A percentile compares a stretch with the other conserved stretches of the same genome.
These are phyloP conservation scores for Fissipunctia ypsillon DNA, from an alignment of 2,888 invertebrate species.

Conservation along the genomic window DNA sequence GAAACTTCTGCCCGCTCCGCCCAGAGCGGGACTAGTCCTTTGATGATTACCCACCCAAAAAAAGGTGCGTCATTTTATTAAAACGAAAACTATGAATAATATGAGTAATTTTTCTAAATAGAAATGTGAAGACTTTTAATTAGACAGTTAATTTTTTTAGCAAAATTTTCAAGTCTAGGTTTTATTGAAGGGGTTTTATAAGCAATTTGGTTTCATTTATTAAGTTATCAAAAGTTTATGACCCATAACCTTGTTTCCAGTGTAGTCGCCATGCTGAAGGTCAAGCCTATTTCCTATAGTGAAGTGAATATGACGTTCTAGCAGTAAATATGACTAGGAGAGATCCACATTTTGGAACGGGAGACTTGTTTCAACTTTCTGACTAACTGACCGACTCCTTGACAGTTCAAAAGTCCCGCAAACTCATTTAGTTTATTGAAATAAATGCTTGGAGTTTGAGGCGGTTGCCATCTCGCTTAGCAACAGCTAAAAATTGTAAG, in stretches of 20 bases:
- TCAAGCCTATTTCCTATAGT: neutral
- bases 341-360: neutral
- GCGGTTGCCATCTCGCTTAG: too few species aligned
- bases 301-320: neutral
- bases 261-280: neutral
- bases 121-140: slow-evolving; percentile 19
- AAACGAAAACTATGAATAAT: neutral
- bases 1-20: too few species aligned
- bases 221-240: neutral
- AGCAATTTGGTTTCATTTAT: neutral
- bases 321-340: neutral
- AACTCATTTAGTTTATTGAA: neutral
- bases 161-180: neutral
- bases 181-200: neutral
- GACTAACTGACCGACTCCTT: neutral
- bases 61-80: neutral
- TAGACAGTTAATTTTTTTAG: neutral
- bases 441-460: neutral
- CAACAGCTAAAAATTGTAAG: neutral
- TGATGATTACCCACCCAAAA: too few species aligned
- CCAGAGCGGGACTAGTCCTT: too few species aligned
- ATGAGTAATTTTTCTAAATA: slow-evolving; percentile 10
- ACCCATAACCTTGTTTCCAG: neutral
- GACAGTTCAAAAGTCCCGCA: neutral
- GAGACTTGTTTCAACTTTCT: too few species aligned